A percentile compares a stretch with the other conserved stretches of the same genome.
These are phyloP conservation scores for Falco cherrug DNA, from an alignment of 2,797 vertebrate species.

Conservation along the genomic window DNA sequence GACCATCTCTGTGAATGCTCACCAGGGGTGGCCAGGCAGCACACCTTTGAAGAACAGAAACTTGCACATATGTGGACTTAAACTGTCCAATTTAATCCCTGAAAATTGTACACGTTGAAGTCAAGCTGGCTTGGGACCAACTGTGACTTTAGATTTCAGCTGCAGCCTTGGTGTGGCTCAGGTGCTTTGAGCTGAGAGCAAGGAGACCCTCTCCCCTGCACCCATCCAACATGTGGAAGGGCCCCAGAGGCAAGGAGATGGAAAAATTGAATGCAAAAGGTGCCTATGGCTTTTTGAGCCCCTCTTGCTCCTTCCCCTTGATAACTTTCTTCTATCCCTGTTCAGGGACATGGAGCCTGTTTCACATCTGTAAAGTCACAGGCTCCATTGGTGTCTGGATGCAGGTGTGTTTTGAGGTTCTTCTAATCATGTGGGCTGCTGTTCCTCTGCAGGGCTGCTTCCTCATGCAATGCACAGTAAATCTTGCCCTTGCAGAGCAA, in stretches of 20 bases:
- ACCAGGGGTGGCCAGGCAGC: background rate
- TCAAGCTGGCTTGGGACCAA: background rate
- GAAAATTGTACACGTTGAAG: background rate
- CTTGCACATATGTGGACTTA: background rate
- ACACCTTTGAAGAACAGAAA: background rate
- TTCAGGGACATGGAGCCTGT: background rate
- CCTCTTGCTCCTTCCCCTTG: background rate
- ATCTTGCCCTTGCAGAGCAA: background rate
- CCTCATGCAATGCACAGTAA: background rate
- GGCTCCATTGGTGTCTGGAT: background rate
- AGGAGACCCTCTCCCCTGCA: background rate
- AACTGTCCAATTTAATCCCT: background rate
- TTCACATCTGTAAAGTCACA: background rate
- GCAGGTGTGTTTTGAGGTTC: background rate
- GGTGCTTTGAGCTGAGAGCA: background rate
- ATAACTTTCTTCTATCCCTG: background rate
- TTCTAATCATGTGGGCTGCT: accelerated
- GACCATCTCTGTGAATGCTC: background rate
- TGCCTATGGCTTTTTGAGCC: background rate
- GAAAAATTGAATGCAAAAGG: background rate
- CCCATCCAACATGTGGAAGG: accelerated
- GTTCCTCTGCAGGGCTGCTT: background rate
- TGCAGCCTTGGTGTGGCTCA: background rate
- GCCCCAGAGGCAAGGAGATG: background rate
- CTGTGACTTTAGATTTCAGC: background rate